Base-by-base conservation (phyloP, 2,113 vertebrate genomes). In the Channa argus region DNA sequence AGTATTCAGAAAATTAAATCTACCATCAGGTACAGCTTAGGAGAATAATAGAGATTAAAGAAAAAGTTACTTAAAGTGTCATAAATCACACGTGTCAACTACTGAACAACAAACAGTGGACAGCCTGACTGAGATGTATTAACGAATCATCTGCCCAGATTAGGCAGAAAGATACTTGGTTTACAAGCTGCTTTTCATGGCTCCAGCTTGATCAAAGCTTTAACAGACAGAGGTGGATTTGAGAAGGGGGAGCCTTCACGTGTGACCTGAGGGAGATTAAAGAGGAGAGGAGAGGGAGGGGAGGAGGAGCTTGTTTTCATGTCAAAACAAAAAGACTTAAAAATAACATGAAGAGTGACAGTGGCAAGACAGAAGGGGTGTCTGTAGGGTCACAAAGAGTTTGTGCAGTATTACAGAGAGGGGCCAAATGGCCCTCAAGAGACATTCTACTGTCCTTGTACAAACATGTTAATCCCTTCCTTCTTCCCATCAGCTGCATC, bases 141-240 rank as follows among this genome's bases (percentile, higher is more conserved):
- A 85, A 55, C 63, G 39, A 84, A 82, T 86, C 71, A 84, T 38
- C 50, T 5, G 80, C 56, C 14, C 72, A 62, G 85, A 87, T 91
- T 78, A 88, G 47, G 43, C 44, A 62, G 79, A 80, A 71, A 72
- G 81, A 69, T 55, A 38, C 47, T 56, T 67, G 56, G 67, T 83
- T 82, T 67, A 87, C 63, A 81, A 71, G 62, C 59, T 38, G 37
- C 33, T 41, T 33, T 60, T 53, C 15, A 55, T 61, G 70, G 63
- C 70, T 75, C 58, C 69, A 66, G 76, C 63, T 61, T 54, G 54
- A 60, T 53, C 6, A 10, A 44, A 34, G 74, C 55, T 85, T 86
- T 82, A 76, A 87, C 85, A 87, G 44, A 68, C 36, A 15, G 24
- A 63, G 79, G 63, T 64, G 72, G 78, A 78, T 73, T n/a, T 83